Base-by-base conservation (phyloP, 2,797 vertebrate species). In the Silurus lanzhouensis region DNA sequence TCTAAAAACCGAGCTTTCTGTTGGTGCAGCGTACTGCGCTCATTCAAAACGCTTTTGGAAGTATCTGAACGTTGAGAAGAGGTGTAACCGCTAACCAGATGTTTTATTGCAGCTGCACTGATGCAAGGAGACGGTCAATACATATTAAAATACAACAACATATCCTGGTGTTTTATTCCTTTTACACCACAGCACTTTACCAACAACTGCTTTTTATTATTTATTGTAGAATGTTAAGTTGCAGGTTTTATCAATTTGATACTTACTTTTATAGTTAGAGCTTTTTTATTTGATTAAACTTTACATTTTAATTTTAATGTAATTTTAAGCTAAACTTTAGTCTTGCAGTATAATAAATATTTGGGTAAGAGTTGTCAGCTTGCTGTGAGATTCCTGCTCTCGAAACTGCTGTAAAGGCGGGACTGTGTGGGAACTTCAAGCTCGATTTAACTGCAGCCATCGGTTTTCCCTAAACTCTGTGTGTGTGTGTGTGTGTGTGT, bases 311-410 rank as follows among this genome's bases (percentile, higher is more conserved):
- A 38, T 38, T 38, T 38, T 38, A 38, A 4, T 38, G 38, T 38
- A 38, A 38, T 38, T 75, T 52, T 15, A 55, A 55, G 3, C 14
- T 10, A 52, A 57, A 10, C 46, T 74, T 6, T 12, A 38, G 55
- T 13, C 25, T 13, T 38, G 15, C 25, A 58, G 52, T 31, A 19
- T 20, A 20, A 58, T 12, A 31, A 58, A 58, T 77, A 22, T 77
- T 57, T 58, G 71, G 9, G 46, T 2, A 27, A 58, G 25, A 27
- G 66, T 44, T 10, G 78, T 87, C 83, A 85, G 86, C 83, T 77
- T 83, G 86, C 84, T 77, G 84, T 86, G 81, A 90, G 83, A 89
- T 89, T 90, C 87, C 71, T 79, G 58, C 12, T 44, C 38, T 71
- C 44, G 78, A 70, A 84, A 67, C 71, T 86, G 63, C 27, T 64